A percentile compares a stretch with the other conserved stretches of the same genome.
Evolutionary conservation across 2,113 vertebrate genomes (phyloP).

Genomic region (Cephalopterus ornatus): DNA sequence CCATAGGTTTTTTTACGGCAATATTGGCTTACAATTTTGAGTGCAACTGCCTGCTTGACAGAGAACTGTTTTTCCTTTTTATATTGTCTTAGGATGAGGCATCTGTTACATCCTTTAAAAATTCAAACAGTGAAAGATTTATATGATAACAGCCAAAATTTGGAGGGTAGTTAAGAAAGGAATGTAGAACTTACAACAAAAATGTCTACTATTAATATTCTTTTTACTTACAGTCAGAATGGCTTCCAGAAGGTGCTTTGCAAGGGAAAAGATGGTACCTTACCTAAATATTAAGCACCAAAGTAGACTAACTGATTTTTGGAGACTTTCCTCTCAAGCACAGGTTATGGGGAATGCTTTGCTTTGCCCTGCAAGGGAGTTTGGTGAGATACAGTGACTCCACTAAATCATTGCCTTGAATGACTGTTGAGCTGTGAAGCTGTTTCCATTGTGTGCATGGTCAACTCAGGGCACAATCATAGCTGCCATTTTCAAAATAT

Average conservation of each 20-base stretch:
- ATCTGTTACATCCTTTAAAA: neutral
- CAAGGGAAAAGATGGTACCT: neutral
- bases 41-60: neutral
- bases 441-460: neutral
- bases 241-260: neutral
- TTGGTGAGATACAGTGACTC: neutral
- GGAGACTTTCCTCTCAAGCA: neutral
- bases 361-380: neutral
- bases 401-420: neutral
- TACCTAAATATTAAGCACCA: neutral
- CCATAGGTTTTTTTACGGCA: fast-evolving
- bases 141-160: neutral
- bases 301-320: neutral
- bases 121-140: neutral
- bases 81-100: neutral
- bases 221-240: neutral
- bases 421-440: neutral
- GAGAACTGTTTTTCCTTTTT: neutral
- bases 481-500: neutral
- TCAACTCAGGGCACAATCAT: neutral
- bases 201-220: neutral
- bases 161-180: neutral
- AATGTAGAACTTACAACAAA: neutral
- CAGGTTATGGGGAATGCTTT: neutral
- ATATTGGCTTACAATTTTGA: neutral